phyloP scores from a whole-genome alignment of 1,140 invertebrate species.

The Drosophila repletoides region DNA sequence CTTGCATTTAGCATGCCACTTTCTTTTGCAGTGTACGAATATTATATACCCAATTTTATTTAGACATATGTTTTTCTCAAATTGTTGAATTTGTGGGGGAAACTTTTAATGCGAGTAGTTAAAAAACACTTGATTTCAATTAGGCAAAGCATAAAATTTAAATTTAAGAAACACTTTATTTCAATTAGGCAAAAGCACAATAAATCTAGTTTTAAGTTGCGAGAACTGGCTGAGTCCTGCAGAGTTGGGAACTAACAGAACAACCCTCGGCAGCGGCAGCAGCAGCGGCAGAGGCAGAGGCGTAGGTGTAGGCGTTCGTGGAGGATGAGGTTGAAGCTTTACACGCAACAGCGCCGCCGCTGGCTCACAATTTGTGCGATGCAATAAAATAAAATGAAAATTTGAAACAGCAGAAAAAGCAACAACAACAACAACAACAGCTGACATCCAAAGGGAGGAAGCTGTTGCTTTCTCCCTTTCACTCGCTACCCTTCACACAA shows the following conservation, averaged over 20 bases:
- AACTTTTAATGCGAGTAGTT: no score
- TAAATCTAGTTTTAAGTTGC: neutral
- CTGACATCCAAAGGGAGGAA: constrained; percentile 37
- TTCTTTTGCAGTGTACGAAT: no score
- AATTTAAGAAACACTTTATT: neutral
- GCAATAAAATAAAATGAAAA: constrained; percentile 79
- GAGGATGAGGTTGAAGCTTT: constrained; percentile 3
- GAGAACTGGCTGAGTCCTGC: neutral
- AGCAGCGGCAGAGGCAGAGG: neutral
- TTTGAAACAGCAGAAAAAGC: constrained; percentile 61
- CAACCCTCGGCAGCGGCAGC: no score
- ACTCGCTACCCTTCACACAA: neutral
- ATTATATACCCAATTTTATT: no score
- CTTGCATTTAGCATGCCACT: no score
- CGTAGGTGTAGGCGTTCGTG: no score
- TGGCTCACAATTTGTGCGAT: constrained; percentile 70
- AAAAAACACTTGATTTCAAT: no score
- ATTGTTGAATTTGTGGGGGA: neutral
- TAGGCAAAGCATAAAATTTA: no score
- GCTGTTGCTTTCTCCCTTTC: constrained; percentile 16
- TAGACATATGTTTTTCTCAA: neutral
- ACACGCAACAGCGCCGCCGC: constrained; percentile 67
- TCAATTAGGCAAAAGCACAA: neutral
- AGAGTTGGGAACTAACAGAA: neutral
- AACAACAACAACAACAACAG: constrained; percentile 22